A percentile compares a stretch with the other conserved stretches of the same genome.
Evolutionary conservation across 2,113 vertebrate genomes (phyloP).

Genomic region (Myrmophylax atrothorax): DNA sequence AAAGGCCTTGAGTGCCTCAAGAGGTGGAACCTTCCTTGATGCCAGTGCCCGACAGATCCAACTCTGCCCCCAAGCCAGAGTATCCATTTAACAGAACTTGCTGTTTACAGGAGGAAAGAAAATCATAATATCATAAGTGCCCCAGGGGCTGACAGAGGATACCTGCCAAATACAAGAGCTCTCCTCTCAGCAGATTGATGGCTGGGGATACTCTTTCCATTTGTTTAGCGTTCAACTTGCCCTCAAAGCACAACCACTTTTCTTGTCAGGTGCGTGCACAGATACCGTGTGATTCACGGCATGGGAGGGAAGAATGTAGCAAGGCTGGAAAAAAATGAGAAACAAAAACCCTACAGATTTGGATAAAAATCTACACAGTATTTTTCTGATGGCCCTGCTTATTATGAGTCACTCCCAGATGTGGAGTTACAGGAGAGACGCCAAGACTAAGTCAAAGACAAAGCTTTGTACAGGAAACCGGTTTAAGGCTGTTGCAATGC

Average conservation of each 20-base stretch:
- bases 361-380: conserved; percentile 24
- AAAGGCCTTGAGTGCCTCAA: background rate
- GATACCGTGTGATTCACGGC: background rate
- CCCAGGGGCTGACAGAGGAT: background rate
- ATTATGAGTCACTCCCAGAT: conserved; percentile 70
- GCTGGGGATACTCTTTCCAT: background rate
- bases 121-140: background rate
- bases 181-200: conserved; percentile 29
- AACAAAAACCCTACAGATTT: conserved; percentile 17
- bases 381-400: conserved; percentile 43
- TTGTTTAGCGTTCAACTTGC: background rate
- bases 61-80: background rate
- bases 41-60: background rate
- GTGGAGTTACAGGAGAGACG: conserved; percentile 46
- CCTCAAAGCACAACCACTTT: background rate
- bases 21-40: background rate
- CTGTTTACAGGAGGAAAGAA: conserved; percentile 28
- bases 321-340: conserved; percentile 12
- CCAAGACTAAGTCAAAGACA: conserved; percentile 67
- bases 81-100: background rate
- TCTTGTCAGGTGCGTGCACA: background rate
- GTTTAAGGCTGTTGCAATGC: conserved; percentile 27
- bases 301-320: background rate
- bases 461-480: conserved; percentile 58
- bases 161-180: conserved; percentile 38